Evolutionary conservation across 1,140 invertebrate species (phyloP), one percentile per base, ranked within the genome.

Genomic region (Aethina tumida): DNA sequence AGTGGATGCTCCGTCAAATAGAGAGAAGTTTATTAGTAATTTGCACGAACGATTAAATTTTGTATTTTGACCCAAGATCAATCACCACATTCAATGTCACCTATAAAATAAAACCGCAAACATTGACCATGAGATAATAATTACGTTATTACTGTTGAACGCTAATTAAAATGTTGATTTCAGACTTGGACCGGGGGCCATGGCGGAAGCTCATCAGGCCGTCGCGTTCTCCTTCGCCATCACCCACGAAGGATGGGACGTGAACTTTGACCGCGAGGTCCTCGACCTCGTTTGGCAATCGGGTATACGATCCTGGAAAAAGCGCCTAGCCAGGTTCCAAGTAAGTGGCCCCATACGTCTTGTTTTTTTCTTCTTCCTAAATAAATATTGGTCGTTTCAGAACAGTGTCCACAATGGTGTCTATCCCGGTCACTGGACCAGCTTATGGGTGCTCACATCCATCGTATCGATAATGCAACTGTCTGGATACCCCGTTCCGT

Each of bases 181-280:
- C n/a, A n/a, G n/a, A n/a, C n/a, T n/a, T n/a, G n/a, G n/a, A n/a
- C n/a, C n/a, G n/a, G n/a, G n/a, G n/a, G n/a, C n/a, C n/a, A 98
- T 98, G 95, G 95, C 95, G 57, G 95, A 99, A 84, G 94, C 95
- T 40, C 94, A 97, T 71, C 82, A 87, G 36, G 95, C 95, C 46
- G 95, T 98, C 30, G 95, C 94, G 26, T 97, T 99, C 65, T 94
- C 89, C 33, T 97, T 99, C 66, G 77, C 88, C 16, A 90, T 99
- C 43, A 95, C 93, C 30, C 93, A 97, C 58, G 96, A 99, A 63
- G 95, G 94, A 51, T 89, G 94, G 69, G 84, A 96, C 56, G 85
- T 98, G 15, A 91, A 96, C 62, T 94, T 97, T 60, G 93, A 99
- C 59, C 74, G 89, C 43, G 94, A 97, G 67, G 90, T 97, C 15